Base-by-base conservation (phyloP, 2,113 vertebrate genomes). In the Callithrix jacchus region DNA sequence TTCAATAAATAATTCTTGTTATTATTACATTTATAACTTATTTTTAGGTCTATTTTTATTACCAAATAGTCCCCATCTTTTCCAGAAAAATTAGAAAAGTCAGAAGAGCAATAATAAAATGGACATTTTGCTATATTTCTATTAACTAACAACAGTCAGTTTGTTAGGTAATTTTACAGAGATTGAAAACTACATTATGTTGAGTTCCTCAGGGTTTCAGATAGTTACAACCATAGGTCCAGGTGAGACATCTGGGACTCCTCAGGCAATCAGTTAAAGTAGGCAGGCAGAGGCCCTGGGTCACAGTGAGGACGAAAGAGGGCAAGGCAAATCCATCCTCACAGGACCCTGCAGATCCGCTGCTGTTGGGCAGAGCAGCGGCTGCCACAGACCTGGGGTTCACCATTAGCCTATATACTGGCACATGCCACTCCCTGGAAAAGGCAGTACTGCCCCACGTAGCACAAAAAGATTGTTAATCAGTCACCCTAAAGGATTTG, bases 401-500 rank as follows among this genome's bases (percentile, higher is more conserved):
- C 3, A 83, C 82, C 97, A 95, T 93, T 82, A 98, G 98, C 97
- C 98, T 97, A 52, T n/a, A 96, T 94, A 82, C 98, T 96, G 97
- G 74, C 9, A 96, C 97, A 95, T n/a, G 7, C 8, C 12, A 49
- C 35, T 66, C 45, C 2, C 7, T 30, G 37, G 9, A 64, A 3
- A 8, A 71, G 42, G 58, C 11, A 3, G 2, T 76, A 32, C 45
- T 35, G 79, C 35, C 20, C 12, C 32, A 20, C 2, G 74, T 81
- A 42, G 47, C 54, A 91, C 40, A 68, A 3, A 14, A 77, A 74
- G 32, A 42, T 17, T 58, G 17, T 73, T 54, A 16, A 37, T 20
- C 23, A 87, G 30, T 87, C 32, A 14, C 49, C 61, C 7, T 17
- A 20, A 80, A 71, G 37, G 61, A 66, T 61, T n/a, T 5, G 0